Evolutionary conservation across 2,113 vertebrate genomes (phyloP).

Genomic region (Istiophorus platypterus): DNA sequence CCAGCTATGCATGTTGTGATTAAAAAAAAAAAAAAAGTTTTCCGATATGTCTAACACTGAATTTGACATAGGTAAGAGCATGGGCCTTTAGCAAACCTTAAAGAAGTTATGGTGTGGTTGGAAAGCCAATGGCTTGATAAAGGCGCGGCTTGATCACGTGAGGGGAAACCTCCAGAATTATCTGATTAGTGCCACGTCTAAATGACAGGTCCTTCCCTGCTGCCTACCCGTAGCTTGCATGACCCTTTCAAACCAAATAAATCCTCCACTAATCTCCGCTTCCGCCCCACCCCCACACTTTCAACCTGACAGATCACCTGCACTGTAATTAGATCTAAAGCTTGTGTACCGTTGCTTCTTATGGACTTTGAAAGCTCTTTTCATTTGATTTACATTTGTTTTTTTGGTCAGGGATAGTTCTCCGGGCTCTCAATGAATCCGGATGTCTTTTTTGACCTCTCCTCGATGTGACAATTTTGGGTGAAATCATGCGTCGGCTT

Average conservation of each 20-base stretch:
- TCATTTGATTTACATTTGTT: conserved; percentile 32
- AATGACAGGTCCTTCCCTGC: conserved; percentile 18
- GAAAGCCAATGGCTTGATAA: conserved; percentile 17
- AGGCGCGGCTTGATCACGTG: conserved; percentile 48
- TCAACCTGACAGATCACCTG: conserved; percentile 73
- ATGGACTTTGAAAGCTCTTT: conserved; percentile 57
- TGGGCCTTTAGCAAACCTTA: neutral
- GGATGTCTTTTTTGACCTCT: conserved; percentile 62
- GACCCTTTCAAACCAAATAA: conserved; percentile 73
- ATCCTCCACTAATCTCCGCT: conserved; percentile 81
- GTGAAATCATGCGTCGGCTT: conserved; percentile 85
- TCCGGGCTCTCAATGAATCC: conserved; percentile 34
- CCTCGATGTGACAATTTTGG: conserved; percentile 63
- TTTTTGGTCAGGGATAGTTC: conserved; percentile 24
- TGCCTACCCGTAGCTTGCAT: conserved; percentile 39
- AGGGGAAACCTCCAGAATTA: conserved; percentile 56
- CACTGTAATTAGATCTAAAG: conserved; percentile 63
- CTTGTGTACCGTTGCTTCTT: conserved; percentile 20
- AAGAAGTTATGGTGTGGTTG: neutral
- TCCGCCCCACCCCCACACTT: conserved; percentile 6
- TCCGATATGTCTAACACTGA: neutral
- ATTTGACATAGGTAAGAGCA: neutral
- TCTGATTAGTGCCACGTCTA: conserved; percentile 62
- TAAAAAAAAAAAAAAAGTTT: neutral
- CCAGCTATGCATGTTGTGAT: neutral